Evolutionary conservation across 2,888 invertebrate genomes (phyloP).

Genomic region (Encarsia formosa): DNA sequence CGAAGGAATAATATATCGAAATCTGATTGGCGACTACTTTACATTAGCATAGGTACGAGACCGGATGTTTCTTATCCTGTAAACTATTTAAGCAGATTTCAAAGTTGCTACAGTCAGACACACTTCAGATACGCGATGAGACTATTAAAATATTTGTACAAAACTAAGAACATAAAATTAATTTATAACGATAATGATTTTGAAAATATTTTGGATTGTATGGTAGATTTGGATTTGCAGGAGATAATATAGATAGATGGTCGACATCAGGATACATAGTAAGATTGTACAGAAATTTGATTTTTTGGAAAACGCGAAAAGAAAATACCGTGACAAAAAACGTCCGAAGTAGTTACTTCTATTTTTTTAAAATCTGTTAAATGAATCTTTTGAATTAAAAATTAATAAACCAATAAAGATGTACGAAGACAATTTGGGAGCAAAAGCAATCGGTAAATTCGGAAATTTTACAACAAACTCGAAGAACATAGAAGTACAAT

Average conservation of each 20-base stretch:
- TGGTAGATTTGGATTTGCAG: slow-evolving; percentile 8
- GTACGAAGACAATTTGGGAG: slow-evolving; percentile 24
- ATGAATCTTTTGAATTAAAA: neutral
- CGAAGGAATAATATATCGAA: slow-evolving; percentile 16
- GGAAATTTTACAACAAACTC: slow-evolving; percentile 24
- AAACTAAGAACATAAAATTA: slow-evolving; percentile 18
- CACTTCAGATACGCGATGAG: slow-evolving; percentile 20
- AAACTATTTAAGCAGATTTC: slow-evolving; percentile 23
- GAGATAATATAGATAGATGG: neutral
- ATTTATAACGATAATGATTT: neutral
- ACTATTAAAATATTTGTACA: slow-evolving; percentile 12
- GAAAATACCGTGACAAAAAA: slow-evolving; percentile 1
- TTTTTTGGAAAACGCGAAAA: slow-evolving; percentile 5
- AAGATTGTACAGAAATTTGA: slow-evolving; percentile 8
- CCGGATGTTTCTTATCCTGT: slow-evolving; percentile 19
- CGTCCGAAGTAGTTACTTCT: neutral
- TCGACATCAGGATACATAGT: neutral
- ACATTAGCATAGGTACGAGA: slow-evolving; percentile 19
- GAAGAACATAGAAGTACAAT: slow-evolving; percentile 13
- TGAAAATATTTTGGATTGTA: neutral
- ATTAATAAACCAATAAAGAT: slow-evolving; percentile 13
- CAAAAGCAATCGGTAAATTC: slow-evolving; percentile 20
- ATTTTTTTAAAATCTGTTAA: neutral
- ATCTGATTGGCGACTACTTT: slow-evolving; percentile 23
- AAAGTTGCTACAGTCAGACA: slow-evolving; percentile 9